These are phyloP conservation scores for Shargacucullia verbasci DNA, from an alignment of 2,888 invertebrate genomes.

Conservation along the genomic window DNA sequence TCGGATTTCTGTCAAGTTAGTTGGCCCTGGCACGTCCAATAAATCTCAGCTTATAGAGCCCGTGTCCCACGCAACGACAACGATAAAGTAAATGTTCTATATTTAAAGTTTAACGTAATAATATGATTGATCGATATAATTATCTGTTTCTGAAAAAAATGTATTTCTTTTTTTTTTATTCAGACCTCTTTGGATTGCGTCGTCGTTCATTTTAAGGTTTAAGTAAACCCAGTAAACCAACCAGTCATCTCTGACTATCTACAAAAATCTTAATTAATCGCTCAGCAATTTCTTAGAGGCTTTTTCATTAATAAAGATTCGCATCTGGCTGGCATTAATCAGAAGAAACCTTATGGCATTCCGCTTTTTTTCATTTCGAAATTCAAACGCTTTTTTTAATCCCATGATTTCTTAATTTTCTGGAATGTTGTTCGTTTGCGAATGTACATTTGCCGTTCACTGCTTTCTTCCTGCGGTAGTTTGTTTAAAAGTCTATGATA, in stretches of 20 bases:
- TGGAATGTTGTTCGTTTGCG: neutral
- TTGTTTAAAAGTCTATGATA: no score
- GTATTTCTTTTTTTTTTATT: no score
- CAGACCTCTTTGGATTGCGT: no score
- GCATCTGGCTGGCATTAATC: constrained; percentile 42
- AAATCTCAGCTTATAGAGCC: constrained; percentile 26
- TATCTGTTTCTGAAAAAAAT: no score
- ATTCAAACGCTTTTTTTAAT: constrained; percentile 13
- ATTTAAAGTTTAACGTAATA: no score
- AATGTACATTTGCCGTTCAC: constrained; percentile 6
- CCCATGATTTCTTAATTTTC: no score
- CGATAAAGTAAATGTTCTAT: no score
- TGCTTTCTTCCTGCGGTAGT: no score
- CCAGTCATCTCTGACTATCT: neutral
- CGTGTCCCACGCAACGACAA: neutral
- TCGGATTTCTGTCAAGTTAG: constrained; percentile 19
- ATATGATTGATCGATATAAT: no score
- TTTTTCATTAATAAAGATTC: constrained; percentile 30
- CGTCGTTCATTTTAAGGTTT: neutral
- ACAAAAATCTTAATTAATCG: constrained; percentile 13
- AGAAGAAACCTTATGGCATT: constrained; percentile 17
- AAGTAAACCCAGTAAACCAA: neutral
- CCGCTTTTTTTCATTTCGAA: constrained; percentile 17
- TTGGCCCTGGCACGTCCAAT: constrained; percentile 16
- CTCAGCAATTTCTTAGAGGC: constrained; percentile 27